These are phyloP conservation scores for Hemicordylus capensis DNA, from an alignment of 2,113 vertebrate species.

Conservation along the genomic window DNA sequence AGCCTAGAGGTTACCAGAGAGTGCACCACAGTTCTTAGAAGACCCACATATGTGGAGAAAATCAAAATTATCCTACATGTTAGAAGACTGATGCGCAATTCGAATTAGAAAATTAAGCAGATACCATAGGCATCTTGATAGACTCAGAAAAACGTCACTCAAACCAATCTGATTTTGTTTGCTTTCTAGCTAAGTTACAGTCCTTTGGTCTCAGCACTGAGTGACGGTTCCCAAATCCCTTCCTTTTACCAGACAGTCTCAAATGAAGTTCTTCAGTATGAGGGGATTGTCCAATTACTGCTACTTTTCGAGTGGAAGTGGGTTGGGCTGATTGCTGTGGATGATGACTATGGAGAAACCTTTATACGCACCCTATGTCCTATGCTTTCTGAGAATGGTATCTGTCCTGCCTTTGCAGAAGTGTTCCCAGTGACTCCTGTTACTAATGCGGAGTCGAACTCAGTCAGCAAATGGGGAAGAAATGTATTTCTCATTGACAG, in stretches of 20 bases:
- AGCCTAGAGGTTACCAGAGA: no score
- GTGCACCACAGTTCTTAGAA: no score
- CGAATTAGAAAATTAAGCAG: no score
- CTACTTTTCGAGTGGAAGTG: slow-evolving; percentile 7
- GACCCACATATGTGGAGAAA: no score
- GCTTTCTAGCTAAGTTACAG: not conserved
- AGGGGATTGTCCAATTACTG: not conserved
- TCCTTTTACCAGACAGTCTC: not conserved
- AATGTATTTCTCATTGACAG: not conserved
- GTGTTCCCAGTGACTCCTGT: not conserved
- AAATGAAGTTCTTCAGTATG: not conserved
- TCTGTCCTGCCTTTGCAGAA: not conserved
- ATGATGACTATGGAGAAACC: not conserved
- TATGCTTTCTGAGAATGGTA: not conserved
- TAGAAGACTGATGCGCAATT: no score
- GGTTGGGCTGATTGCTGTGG: not conserved
- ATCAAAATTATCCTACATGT: no score
- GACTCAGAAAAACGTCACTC: no score
- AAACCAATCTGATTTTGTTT: not conserved
- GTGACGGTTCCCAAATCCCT: not conserved
- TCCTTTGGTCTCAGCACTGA: not conserved
- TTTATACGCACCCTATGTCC: not conserved
- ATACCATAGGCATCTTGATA: no score
- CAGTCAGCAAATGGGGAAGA: no score
- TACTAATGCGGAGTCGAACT: no score